Conservation (phyloP, 2,113 vertebrate species). For the Balaeniceps rex region DNA sequence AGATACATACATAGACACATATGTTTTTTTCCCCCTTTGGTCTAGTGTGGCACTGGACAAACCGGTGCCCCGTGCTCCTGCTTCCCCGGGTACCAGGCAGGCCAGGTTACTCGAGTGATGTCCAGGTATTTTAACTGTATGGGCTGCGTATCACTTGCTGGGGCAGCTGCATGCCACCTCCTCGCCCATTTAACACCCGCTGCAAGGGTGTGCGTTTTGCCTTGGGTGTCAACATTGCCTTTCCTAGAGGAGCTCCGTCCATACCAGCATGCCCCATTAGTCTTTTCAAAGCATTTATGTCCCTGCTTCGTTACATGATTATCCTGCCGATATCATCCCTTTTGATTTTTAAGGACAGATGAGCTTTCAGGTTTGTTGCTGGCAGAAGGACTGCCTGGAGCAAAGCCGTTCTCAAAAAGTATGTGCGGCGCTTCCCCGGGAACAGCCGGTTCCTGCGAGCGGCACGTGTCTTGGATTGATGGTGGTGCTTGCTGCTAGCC, state of each 20-base stretch:
- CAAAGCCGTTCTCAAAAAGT: background rate
- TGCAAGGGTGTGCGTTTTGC: background rate
- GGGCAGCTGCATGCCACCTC: background rate
- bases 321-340: background rate
- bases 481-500: background rate
- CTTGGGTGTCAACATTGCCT: background rate
- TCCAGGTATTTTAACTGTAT: background rate
- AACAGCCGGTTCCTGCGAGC: background rate
- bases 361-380: background rate
- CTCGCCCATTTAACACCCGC: background rate
- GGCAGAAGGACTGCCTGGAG: background rate
- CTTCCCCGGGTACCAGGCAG: background rate
- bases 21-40: background rate
- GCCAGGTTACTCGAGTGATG: background rate
- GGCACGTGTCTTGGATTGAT: background rate
- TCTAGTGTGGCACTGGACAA: background rate
- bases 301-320: background rate
- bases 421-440: fast-evolving
- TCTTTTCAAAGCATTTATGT: background rate
- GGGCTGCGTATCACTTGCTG: background rate
- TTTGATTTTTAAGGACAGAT: background rate
- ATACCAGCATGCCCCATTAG: background rate
- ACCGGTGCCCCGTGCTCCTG: background rate
- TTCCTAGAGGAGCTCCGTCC: fast-evolving
- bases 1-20: background rate